Evolutionary conservation across 2,888 invertebrate species (phyloP), one percentile per base, ranked within the genome.

Genomic region (Polylopha cassiicola): DNA sequence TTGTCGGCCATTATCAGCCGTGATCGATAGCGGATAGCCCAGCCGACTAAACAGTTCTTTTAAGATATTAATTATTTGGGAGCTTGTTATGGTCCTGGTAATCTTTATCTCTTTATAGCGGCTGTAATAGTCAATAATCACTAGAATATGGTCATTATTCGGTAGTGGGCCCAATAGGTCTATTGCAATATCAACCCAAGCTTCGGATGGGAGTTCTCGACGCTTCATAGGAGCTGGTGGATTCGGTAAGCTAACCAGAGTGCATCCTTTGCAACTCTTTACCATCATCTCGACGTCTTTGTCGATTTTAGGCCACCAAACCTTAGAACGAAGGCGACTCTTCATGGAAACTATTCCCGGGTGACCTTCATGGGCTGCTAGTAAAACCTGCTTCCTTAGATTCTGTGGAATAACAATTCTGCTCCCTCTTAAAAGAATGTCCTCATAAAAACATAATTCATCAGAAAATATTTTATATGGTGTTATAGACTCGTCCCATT

Each of bases 301-400:
- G 37, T 71, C 65, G 3, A 55, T 53, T 28, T 49, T 55, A 4
- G 64, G 62, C 64, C 68, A 69, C 64, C 66, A 70, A 2, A 67
- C 70, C 48, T 70, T 70, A 1, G 59, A 51, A 3, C 70, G 31
- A 1, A 70, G 37, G 8, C 65, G 41, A 4, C 44, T 39, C 37
- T 68, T 71, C 64, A 69, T 70, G 0, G 55, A 46, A 0, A 58
- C 61, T 2, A 65, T 60, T 2, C 67, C 67, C 1, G 65, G 67
- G 22, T 73, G 69, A 43, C 70, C 63, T 43, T 64, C 52, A 2
- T 53, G 53, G 1, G 51, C 47, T 4, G 27, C 31, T 1, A 53
- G 20, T 26, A 56, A 34, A 1, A 55, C 53, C 3, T 8, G 1
- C 6, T 33, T 17, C 1, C 53, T 24, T 3, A 55, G 26, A 2